A percentile compares a stretch with the other conserved stretches of the same genome.
These are phyloP conservation scores for Dasypus novemcinctus DNA, from an alignment of 2,113 vertebrate species.

Conservation along the genomic window DNA sequence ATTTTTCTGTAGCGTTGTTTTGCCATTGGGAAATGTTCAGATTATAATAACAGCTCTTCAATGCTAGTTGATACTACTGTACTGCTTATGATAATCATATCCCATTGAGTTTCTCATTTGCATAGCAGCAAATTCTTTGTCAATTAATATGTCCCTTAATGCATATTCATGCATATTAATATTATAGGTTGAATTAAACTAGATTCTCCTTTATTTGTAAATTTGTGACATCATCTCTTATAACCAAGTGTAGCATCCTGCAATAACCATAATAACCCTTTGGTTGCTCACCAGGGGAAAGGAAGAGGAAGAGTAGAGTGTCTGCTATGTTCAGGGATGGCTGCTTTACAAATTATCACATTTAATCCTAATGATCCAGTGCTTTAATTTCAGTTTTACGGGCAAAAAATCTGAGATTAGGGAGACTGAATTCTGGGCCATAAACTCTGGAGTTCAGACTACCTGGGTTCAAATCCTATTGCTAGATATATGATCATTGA, in stretches of 20 bases:
- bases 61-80: background rate
- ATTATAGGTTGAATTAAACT: background rate
- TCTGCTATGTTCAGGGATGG: background rate
- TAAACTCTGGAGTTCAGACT: background rate
- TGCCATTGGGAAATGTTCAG: background rate
- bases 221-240: slow-evolving; percentile 1
- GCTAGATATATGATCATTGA: background rate
- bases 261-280: background rate
- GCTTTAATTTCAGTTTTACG: slow-evolving; percentile 23
- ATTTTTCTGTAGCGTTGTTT: background rate
- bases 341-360: background rate
- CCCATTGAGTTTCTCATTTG: slow-evolving; percentile 25
- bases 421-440: background rate
- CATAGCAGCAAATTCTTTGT: slow-evolving; percentile 26
- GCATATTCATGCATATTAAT: background rate
- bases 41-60: background rate
- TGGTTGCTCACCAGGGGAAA: background rate
- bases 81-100: background rate
- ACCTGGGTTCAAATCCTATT: background rate
- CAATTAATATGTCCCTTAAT: slow-evolving; percentile 8
- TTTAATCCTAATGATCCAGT: background rate
- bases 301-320: background rate
- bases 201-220: slow-evolving; percentile 13
- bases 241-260: background rate
- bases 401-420: background rate